Evolutionary conservation across 2,888 invertebrate species (phyloP), one percentile per base, ranked within the genome.

Genomic region (Heliconius aoede): DNA sequence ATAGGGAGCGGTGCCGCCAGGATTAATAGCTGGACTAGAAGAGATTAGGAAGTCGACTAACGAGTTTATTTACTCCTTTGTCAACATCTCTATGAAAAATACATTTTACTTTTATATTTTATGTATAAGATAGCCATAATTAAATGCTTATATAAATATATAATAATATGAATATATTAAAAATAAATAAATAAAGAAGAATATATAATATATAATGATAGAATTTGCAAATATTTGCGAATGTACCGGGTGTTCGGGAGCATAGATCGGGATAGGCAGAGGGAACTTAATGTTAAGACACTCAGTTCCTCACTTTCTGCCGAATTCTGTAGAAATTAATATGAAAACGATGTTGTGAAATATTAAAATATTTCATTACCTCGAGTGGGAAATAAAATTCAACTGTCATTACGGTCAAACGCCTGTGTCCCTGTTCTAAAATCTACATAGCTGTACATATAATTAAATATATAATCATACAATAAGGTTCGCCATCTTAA

Each of bases 41-140:
- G n/a, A 64, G 64, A 64, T 64, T 64, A 64, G 64, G n/a, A n/a
- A 64, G 32, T n/a, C n/a, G n/a, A 32, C 64, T 32, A 64, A 64
- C 64, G 64, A 64, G 30, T 64, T 64, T 64, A 32, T 64, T n/a
- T 64, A 64, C 64, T 64, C 32, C 62, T 21, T 64, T 64, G 64
- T 32, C 32, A 64, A 64, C 32, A 32, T 64, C 64, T 32, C 32
- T n/a, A 64, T 11, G n/a, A 64, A 32, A 64, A 32, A 32, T 32
- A 32, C 13, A 32, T 32, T 64, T n/a, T 36, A 13, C 18, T 62
- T 30, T 13, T 64, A 9, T 64, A 26, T 26, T 30, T 62, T 30
- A 0, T 21, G 21, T 30, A 28, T 62, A 30, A 7, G 18, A 62
- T 26, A 62, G 30, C 9, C 51, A 18, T 46, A 18, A 46, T 0